Conservation (phyloP, 1,140 invertebrate species). For the Neomicropteryx cornuta region DNA sequence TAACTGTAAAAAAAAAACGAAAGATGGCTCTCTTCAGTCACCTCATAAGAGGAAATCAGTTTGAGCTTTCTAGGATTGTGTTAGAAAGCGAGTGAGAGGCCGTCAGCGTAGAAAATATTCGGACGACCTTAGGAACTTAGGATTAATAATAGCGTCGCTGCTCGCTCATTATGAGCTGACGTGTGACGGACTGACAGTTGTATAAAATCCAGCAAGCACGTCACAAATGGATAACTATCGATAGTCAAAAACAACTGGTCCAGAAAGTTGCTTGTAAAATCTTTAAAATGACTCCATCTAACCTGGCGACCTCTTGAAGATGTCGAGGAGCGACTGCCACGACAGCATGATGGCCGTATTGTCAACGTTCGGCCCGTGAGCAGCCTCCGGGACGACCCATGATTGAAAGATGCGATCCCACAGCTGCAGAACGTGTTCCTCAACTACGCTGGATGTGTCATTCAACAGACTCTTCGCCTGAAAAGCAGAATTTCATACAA, state of each 20-base stretch:
- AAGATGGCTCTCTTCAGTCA: too few relatives aligned
- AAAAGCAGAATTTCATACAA: constrained; percentile 8
- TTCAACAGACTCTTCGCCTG: constrained; percentile 67
- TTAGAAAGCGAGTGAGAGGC: too few relatives aligned
- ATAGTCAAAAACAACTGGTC: background rate
- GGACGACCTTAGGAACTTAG: too few relatives aligned
- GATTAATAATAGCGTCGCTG: too few relatives aligned
- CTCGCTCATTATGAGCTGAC: too few relatives aligned
- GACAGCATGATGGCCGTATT: constrained; percentile 54
- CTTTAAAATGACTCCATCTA: constrained; percentile 9
- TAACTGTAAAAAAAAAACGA: too few relatives aligned
- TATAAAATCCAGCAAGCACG: background rate
- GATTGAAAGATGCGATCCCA: constrained; percentile 90
- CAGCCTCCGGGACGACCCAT: constrained; percentile 57
- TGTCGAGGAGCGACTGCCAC: constrained; percentile 61
- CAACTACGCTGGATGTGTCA: too few relatives aligned
- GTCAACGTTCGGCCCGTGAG: constrained; percentile 56
- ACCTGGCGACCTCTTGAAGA: constrained; percentile 62
- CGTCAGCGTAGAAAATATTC: too few relatives aligned
- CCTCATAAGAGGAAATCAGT: too few relatives aligned
- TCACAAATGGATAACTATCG: background rate
- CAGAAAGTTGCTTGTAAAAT: background rate
- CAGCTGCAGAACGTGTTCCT: constrained; percentile 83
- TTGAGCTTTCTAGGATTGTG: too few relatives aligned
- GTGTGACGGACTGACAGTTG: too few relatives aligned